Conservation (phyloP, 2,888 invertebrate genomes). For the Formica aserva region DNA sequence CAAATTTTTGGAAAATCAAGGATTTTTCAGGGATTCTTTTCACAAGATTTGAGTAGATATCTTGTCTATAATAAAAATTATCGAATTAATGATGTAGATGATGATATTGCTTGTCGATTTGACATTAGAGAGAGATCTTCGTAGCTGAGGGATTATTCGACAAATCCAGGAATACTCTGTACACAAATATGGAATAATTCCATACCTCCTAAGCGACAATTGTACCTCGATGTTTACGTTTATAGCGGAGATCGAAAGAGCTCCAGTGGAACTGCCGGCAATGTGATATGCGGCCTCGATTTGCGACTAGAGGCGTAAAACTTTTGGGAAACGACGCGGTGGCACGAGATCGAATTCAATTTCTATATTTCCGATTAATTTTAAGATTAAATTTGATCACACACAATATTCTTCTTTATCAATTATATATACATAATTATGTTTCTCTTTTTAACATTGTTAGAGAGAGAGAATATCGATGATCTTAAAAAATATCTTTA, state of each 20-base stretch:
- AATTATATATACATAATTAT: not conserved
- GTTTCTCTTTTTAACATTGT: not conserved
- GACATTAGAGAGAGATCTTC: not conserved
- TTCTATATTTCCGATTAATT: not conserved
- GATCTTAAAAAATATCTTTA: not conserved
- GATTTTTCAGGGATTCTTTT: not conserved
- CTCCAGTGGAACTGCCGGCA: slow-evolving; percentile 42
- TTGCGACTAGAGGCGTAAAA: slow-evolving; percentile 36
- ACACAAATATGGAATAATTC: slow-evolving; percentile 33
- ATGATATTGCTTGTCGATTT: not conserved
- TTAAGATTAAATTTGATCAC: not conserved
- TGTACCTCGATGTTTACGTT: slow-evolving; percentile 43
- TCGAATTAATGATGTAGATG: not conserved
- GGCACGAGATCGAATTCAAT: slow-evolving; percentile 15
- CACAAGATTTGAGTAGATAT: not conserved
- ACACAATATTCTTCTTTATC: not conserved
- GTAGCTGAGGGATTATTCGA: not conserved
- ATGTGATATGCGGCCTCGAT: slow-evolving; percentile 43
- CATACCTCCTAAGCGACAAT: slow-evolving; percentile 36
- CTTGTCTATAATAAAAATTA: not conserved
- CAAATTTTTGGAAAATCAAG: not conserved
- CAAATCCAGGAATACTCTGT: slow-evolving; percentile 2
- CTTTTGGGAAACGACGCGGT: slow-evolving; percentile 25
- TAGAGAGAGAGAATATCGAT: not conserved
- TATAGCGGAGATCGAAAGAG: slow-evolving; percentile 36